phyloP scores from a whole-genome alignment of 1,140 invertebrate species.

The Drosophila ercepeae region DNA sequence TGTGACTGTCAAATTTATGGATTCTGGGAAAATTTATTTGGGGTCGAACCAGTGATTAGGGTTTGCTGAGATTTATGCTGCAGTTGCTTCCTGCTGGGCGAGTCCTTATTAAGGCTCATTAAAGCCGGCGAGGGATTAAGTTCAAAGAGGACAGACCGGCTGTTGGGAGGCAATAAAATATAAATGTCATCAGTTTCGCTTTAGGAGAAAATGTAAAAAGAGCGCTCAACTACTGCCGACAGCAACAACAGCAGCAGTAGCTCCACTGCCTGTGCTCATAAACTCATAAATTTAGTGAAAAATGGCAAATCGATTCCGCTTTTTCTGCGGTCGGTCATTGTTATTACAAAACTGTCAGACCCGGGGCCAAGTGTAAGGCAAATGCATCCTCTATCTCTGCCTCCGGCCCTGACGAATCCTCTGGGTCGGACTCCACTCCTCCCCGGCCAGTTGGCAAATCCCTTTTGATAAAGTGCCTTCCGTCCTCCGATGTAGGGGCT shows the following conservation, averaged over 20 bases:
- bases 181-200: conserved; percentile 44
- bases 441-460: conserved; percentile 56
- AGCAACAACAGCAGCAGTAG: conserved; percentile 3
- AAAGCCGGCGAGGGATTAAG: conserved; percentile 41
- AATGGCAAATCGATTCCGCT: conserved; percentile 76
- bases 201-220: conserved; percentile 27
- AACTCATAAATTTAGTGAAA: conserved; percentile 79
- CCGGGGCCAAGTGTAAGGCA: conserved; percentile 37
- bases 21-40: conserved; percentile 61
- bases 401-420: background rate
- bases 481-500: conserved; percentile 20
- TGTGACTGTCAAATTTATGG: conserved; percentile 65
- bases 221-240: conserved; percentile 25
- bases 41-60: conserved; percentile 66
- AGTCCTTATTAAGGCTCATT: conserved; percentile 66
- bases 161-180: conserved; percentile 55
- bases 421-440: background rate
- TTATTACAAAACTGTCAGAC: conserved; percentile 77
- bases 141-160: conserved; percentile 19
- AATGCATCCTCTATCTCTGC: conserved; percentile 22
- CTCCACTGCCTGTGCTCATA: conserved; percentile 37
- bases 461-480: conserved; percentile 79
- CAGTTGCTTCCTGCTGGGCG: conserved; percentile 41
- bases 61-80: conserved; percentile 74
- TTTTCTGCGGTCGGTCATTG: conserved; percentile 64